A percentile compares a stretch with the other conserved stretches of the same genome.
These are phyloP conservation scores for Dryadula phaetusa DNA, from an alignment of 2,888 invertebrate species.

Conservation along the genomic window DNA sequence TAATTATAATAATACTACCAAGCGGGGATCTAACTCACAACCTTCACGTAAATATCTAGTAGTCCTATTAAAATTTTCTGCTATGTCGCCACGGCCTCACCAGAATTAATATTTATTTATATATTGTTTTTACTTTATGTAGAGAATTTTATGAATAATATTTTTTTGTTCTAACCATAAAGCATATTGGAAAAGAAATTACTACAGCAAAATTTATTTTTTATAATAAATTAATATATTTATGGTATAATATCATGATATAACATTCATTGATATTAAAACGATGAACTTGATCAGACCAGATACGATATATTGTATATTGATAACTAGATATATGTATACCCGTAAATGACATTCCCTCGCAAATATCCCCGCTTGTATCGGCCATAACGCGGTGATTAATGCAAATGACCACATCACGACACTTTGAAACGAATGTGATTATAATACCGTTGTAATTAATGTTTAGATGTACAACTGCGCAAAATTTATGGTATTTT, in stretches of 20 bases:
- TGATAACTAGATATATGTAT: constrained; percentile 28
- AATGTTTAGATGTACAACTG: constrained; percentile 28
- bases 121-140: too few species aligned
- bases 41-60: too few species aligned
- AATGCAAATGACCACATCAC: constrained; percentile 46
- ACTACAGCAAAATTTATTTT: too few species aligned
- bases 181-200: too few species aligned
- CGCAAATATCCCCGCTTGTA: constrained; percentile 39
- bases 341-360: constrained; percentile 39
- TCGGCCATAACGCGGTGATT: constrained; percentile 45
- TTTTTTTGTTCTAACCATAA: too few species aligned
- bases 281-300: neutral
- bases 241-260: neutral
- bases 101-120: too few species aligned
- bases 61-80: too few species aligned
- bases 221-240: too few species aligned
- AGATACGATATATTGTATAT: neutral
- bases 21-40: too few species aligned
- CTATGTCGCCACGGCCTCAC: too few species aligned
- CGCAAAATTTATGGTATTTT: constrained; percentile 13
- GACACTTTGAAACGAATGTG: constrained; percentile 46
- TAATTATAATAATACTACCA: too few species aligned
- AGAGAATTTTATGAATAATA: too few species aligned
- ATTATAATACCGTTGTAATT: constrained; percentile 44
- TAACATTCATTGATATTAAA: neutral